Base-by-base conservation (phyloP, 2,888 invertebrate species). In the Apodemia hepburni region DNA sequence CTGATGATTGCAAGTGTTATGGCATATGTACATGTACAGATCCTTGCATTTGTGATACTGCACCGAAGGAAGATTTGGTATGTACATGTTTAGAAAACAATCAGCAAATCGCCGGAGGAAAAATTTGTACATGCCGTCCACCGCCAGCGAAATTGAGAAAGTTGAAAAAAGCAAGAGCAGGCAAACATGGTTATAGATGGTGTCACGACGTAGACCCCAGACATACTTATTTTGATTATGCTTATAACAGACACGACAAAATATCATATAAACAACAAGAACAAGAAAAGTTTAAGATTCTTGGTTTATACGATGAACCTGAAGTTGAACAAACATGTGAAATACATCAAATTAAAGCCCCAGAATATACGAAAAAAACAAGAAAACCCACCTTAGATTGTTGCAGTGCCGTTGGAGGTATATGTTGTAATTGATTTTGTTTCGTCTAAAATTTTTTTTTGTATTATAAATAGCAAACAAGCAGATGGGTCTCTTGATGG, bases 381-480 rank as follows among this genome's bases (percentile, higher is more conserved):
- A 74, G 80, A 29, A 86, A 80, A 64, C 79, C 87, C 51, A 84
- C 88, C 38, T 71, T 91, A 64, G 92, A 92, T 69, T 91, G 90
- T 66, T 92, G 91, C 70, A 90, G 89, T 71, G 78, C 88, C 59
- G 85, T 91, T 70, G 92, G 92, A 69, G 92, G 92, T 87, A 75
- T 3, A 51, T 38, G 0, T 15, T 38, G 12, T 12, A 12, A 12
- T 38, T 12, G 38, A 12, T 4, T 38, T 38, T 3, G 12, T 38
- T 38, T 33, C 1, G 33, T 33, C 33, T 33, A 7, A 4, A 33
- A 22, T n/a, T 22, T 22, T 22, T 22, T 22, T 22, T 22, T 22
- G 2, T 22, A 22, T 22, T 22, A 22, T 22, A 22, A 22, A 22
- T 22, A 22, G 22, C 22, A 22, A 22, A 22, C 22, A 22, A 22